Percentiles rank a stretch among this genome's conserved stretches.
Conservation (phyloP, 1,140 invertebrate genomes). For the Brachionus koreanus region DNA sequence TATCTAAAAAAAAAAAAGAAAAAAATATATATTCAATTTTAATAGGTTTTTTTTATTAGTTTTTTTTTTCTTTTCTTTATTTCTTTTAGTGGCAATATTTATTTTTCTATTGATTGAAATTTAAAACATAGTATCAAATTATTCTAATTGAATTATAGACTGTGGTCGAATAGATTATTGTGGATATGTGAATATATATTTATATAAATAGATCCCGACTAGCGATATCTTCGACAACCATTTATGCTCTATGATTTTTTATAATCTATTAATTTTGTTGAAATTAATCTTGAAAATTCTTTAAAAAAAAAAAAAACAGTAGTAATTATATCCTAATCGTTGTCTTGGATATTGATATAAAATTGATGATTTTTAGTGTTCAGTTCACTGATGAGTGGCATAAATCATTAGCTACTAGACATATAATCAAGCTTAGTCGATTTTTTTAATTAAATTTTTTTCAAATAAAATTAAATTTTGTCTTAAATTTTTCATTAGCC, state of each 20-base stretch:
- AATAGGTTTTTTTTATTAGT: neutral
- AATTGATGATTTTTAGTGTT: too few relatives aligned
- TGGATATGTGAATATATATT: neutral
- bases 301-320: neutral
- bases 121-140: conserved; percentile 36
- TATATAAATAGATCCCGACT: neutral
- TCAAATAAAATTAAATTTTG: neutral
- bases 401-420: too few relatives aligned
- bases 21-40: neutral
- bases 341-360: neutral
- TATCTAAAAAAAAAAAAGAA: neutral
- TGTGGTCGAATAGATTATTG: neutral
- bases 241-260: conserved; percentile 31
- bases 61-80: neutral
- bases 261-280: neutral
- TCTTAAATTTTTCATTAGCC: too few relatives aligned
- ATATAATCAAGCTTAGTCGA: neutral
- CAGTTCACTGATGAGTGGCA: too few relatives aligned
- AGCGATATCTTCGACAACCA: neutral
- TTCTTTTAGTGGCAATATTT: neutral
- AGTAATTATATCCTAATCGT: neutral
- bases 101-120: conserved; percentile 26
- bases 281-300: neutral
- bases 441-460: neutral
- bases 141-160: conserved; percentile 16